Evolutionary conservation across 2,797 vertebrate species (phyloP), one percentile per base, ranked within the genome.

Genomic region (Phoxinus dragarum): DNA sequence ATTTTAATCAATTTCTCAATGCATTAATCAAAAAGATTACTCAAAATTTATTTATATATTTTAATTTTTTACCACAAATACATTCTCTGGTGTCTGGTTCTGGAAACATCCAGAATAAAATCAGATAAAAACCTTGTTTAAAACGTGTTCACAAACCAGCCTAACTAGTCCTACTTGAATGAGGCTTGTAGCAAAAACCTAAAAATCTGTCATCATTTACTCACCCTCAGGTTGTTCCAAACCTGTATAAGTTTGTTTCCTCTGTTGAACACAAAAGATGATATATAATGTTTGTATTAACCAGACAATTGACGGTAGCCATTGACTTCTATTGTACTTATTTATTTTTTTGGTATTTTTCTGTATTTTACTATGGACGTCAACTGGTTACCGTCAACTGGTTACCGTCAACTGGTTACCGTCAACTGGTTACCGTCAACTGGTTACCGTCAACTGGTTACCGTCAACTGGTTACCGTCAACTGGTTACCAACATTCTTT

Each of bases 161-260:
- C 56, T 54, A 86, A 88, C 88, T 78, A 73, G 88, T 86, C 82
- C 6, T 40, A 19, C 86, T 82, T 84, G 84, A 61, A 40, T 1
- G 8, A 68, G 59, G 31, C 44, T 68, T 12, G 9, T 56, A 36
- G 5, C 16, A 0, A 49, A 27, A 40, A 36, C 75, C 56, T 78
- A 14, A 2, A 71, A 78, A 59, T 79, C 10, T 12, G 23, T 59
- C 56, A 59, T n/a, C 10, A 27, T 61, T 61, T 61, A 61, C 56
- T 61, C 4, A n/a, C 10, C 21, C 6, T 54, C 16, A 7, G 6
- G 52, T 54, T 54, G 52, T 2, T 54, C 6, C 52, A 21, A 54
- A 54, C 47, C 47, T 49, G 47, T 6, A 21, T 54, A 21, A 5
- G 17, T 17, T 0, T 16, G 0, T 49, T 49, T 49, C 17, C 17